Percentiles rank a stretch among this genome's conserved stretches.
Evolutionary conservation across 2,797 vertebrate genomes (phyloP).

Genomic region (Scyliorhinus canicula): DNA sequence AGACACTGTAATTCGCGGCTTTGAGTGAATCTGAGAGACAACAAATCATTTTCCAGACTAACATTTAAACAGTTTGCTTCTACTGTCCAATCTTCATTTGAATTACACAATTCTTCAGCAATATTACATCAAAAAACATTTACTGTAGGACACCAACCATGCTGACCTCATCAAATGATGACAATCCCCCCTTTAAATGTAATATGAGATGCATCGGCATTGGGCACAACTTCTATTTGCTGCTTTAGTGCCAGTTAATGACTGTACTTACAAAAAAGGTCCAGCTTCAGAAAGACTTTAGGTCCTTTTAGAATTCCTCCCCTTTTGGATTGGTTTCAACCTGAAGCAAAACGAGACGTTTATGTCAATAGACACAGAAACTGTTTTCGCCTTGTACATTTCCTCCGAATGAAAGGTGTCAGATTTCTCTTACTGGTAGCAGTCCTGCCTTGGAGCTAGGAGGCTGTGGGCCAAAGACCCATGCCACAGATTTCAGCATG

Average conservation of each 20-base stretch:
- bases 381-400: background rate
- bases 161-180: background rate
- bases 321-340: background rate
- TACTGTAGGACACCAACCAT: background rate
- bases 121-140: background rate
- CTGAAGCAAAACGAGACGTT: background rate
- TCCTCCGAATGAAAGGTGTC: background rate
- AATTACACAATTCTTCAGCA: background rate
- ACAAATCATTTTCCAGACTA: background rate
- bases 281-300: background rate
- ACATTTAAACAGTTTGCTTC: background rate
- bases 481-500: background rate
- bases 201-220: too few species aligned
- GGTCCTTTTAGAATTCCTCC: background rate
- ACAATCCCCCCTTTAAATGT: background rate
- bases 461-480: background rate
- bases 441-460: background rate
- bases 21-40: background rate
- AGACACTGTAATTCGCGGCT: background rate
- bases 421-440: background rate
- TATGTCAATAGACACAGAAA: background rate
- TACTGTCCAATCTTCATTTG: background rate
- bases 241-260: background rate
- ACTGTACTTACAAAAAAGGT: slow-evolving; percentile 15
- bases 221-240: background rate